Percentiles rank a stretch among this genome's conserved stretches.
Conservation (phyloP, 2,113 vertebrate species). For the Dendropsophus ebraccatus region DNA sequence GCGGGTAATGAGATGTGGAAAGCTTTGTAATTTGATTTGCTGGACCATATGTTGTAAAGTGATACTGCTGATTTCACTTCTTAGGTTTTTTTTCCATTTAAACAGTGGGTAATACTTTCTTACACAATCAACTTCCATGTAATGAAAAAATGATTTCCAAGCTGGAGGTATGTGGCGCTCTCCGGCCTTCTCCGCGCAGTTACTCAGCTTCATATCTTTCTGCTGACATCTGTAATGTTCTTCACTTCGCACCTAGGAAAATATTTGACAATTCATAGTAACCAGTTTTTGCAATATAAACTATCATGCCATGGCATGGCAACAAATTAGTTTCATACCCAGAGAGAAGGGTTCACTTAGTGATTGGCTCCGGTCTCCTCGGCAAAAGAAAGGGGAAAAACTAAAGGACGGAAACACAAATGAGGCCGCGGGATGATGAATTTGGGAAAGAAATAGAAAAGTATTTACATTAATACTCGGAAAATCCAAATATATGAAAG, state of each 20-base stretch:
- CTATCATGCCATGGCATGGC: conserved; percentile 37
- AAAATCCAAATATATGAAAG: conserved; percentile 22
- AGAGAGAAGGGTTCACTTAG: conserved; percentile 35
- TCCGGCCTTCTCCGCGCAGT: conserved; percentile 88
- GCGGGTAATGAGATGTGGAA: conserved; percentile 87
- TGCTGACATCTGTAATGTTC: conserved; percentile 93
- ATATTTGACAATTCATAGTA: conserved; percentile 83
- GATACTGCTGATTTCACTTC: conserved; percentile 84
- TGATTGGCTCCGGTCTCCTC: conserved; percentile 4
- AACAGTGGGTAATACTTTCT: conserved; percentile 85
- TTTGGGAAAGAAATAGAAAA: background rate
- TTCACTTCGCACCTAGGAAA: conserved; percentile 85
- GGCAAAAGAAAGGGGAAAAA: conserved; percentile 15
- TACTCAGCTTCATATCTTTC: conserved; percentile 84
- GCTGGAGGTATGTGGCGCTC: conserved; percentile 84
- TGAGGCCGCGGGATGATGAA: conserved; percentile 6
- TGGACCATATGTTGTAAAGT: conserved; percentile 82
- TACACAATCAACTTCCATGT: conserved; percentile 84
- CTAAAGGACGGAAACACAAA: conserved; percentile 20
- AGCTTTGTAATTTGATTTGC: conserved; percentile 87
- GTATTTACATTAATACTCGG: conserved; percentile 22
- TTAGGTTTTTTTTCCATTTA: conserved; percentile 81
- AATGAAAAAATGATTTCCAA: conserved; percentile 90
- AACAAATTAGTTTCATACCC: conserved; percentile 48
- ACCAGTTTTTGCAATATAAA: conserved; percentile 64